Evolutionary conservation across 2,888 invertebrate species (phyloP).

Genomic region (Neoitamus cyanurus): DNA sequence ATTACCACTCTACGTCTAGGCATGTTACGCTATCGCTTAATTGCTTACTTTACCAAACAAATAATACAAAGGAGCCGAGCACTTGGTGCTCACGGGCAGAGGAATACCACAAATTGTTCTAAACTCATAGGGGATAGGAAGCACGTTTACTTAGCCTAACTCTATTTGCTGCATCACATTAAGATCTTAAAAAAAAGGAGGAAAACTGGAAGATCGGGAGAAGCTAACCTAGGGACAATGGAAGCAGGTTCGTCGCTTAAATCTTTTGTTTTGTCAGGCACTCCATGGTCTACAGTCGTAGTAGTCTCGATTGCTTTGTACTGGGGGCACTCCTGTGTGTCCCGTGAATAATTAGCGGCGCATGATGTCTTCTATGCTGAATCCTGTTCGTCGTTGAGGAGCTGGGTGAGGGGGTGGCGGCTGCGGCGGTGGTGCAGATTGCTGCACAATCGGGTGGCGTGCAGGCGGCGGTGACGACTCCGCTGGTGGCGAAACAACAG

Average conservation of each 20-base stretch:
- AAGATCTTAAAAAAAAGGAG: conserved; percentile 6
- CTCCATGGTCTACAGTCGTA: conserved; percentile 4
- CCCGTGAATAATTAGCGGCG: conserved; percentile 71
- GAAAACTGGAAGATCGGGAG: neutral
- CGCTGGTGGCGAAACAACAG: conserved; percentile 42
- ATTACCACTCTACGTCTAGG: neutral
- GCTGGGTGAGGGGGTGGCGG: conserved; percentile 61
- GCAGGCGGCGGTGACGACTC: conserved; percentile 48
- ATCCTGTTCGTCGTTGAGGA: conserved; percentile 81
- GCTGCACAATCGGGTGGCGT: conserved; percentile 59
- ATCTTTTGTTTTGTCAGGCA: conserved; percentile 47
- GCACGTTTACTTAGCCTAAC: conserved; percentile 43
- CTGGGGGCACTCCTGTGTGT: neutral
- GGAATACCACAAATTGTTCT: neutral
- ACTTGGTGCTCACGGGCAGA: conserved; percentile 25
- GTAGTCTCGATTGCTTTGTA: conserved; percentile 40
- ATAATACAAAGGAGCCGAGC: conserved; percentile 27
- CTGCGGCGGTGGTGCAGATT: conserved; percentile 66
- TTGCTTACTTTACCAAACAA: neutral
- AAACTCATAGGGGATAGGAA: conserved; percentile 42
- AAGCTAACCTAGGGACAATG: neutral
- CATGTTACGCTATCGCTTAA: neutral
- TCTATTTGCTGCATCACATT: conserved; percentile 32
- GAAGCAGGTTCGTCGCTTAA: conserved; percentile 47
- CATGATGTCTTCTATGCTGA: conserved; percentile 93